Conservation (phyloP, 2,113 vertebrate species). For the Neolamprologus modestus region DNA sequence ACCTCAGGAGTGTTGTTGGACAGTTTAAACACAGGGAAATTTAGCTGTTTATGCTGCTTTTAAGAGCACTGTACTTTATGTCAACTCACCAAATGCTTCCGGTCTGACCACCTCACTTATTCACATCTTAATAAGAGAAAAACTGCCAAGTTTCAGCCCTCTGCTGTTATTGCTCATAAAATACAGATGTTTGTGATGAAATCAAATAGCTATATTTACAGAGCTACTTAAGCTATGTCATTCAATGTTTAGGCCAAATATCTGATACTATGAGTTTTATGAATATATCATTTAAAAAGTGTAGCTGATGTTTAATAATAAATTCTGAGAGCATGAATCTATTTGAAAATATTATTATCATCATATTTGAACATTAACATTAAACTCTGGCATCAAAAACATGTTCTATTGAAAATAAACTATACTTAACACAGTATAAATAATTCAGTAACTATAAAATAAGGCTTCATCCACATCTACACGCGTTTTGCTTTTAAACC, state of each 20-base stretch:
- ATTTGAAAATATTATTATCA: neutral
- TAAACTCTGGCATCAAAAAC: rapidly evolving
- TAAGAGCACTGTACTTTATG: neutral
- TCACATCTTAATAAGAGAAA: neutral
- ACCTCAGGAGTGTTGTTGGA: neutral
- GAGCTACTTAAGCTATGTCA: neutral
- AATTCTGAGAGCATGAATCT: neutral
- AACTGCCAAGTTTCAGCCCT: neutral
- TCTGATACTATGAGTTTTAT: neutral
- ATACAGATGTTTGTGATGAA: neutral
- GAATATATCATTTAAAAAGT: neutral
- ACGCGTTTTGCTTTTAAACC: neutral
- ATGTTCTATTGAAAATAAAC: neutral
- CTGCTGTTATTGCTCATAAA: neutral
- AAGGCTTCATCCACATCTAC: rapidly evolving
- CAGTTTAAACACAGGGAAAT: neutral
- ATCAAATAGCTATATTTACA: neutral
- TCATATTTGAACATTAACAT: neutral
- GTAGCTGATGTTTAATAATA: neutral
- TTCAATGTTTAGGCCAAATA: neutral
- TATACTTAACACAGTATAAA: neutral
- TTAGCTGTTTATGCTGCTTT: neutral
- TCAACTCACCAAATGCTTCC: neutral
- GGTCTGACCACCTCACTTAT: neutral
- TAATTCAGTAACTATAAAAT: neutral